These are phyloP conservation scores for Burhinus oedicnemus DNA, from an alignment of 2,113 vertebrate species.

Conservation along the genomic window DNA sequence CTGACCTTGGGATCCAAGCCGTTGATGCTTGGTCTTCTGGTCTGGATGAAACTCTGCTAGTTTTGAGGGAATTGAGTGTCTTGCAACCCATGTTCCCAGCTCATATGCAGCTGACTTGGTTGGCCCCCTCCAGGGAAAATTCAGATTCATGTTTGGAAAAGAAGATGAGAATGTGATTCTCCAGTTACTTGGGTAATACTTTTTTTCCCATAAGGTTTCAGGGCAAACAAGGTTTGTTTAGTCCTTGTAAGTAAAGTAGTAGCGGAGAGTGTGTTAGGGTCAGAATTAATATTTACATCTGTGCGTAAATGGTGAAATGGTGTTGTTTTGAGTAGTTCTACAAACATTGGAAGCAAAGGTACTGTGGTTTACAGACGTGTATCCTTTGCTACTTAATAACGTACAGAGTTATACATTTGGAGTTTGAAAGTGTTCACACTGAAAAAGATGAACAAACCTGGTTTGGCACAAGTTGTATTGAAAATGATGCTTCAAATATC, in stretches of 20 bases:
- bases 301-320: neutral
- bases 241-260: neutral
- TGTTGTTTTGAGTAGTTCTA: neutral
- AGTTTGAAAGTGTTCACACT: neutral
- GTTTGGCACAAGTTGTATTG: neutral
- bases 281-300: conserved; percentile 21
- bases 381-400: neutral
- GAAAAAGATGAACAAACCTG: neutral
- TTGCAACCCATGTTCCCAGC: neutral
- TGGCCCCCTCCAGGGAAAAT: neutral
- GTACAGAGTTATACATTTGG: neutral
- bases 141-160: neutral
- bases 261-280: neutral
- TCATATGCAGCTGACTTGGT: neutral
- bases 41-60: neutral
- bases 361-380: neutral
- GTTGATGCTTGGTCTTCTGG: neutral
- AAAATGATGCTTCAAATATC: neutral
- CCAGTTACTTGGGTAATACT: neutral
- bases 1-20: neutral
- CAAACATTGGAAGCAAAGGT: neutral
- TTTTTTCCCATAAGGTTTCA: neutral
- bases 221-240: neutral
- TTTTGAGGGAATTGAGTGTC: neutral
- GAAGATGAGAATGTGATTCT: neutral